A percentile compares a stretch with the other conserved stretches of the same genome.
phyloP scores from a whole-genome alignment of 1,140 invertebrate species.

The Meloidogyne hapla region DNA sequence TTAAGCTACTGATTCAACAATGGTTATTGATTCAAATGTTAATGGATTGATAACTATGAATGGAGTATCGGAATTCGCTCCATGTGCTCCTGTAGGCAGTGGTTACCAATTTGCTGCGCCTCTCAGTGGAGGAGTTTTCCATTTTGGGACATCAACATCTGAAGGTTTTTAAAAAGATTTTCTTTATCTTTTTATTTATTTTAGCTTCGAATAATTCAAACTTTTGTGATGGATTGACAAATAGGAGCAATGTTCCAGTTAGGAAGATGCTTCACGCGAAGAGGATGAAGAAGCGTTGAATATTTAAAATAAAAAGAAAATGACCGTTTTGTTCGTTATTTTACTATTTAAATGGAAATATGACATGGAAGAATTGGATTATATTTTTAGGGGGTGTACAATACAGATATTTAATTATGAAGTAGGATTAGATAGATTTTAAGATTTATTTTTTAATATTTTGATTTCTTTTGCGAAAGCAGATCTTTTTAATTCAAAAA shows the following conservation, averaged over 20 bases:
- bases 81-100: neutral
- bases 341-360: no score
- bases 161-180: neutral
- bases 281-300: neutral
- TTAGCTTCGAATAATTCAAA: neutral
- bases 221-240: neutral
- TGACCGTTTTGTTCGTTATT: no score
- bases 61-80: neutral
- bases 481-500: no score
- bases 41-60: neutral
- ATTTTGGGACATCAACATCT: neutral
- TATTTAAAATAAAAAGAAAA: neutral
- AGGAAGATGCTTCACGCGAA: conserved; percentile 8
- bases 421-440: no score
- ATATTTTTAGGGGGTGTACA: no score
- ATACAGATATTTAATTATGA: no score
- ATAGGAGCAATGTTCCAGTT: neutral
- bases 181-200: neutral
- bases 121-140: neutral
- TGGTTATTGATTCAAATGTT: neutral
- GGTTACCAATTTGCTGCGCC: neutral
- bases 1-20: neutral
- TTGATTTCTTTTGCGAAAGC: no score
- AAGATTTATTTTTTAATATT: no score
- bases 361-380: no score